Base-by-base conservation (phyloP, 2,888 invertebrate species). In the Stenurella melanura region DNA sequence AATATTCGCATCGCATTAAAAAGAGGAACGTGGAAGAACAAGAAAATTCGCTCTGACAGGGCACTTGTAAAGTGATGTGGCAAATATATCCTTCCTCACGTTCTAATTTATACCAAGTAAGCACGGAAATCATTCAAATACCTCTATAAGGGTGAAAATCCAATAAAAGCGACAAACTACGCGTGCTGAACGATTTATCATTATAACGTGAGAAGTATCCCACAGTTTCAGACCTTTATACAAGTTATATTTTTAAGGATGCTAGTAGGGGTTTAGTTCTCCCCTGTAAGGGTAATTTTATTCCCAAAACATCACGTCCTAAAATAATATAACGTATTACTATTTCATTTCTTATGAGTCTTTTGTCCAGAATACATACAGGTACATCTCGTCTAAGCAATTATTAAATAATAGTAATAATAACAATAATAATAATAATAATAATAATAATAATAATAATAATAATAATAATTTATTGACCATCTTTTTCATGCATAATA, bases 101-200 rank as follows among this genome's bases (percentile, higher is more conserved):
- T 50, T 50, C 50, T 50, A 50, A 50, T 50, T 50, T 50, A 50
- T 50, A 50, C 50, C 6, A 50, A 50, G 50, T 50, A 50, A n/a
- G 50, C 50, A 50, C 15, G 50, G 15, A 50, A 50, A 50, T 50
- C 50, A 12, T 50, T 50, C 50, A 50, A 50, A 50, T 50, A n/a
- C n/a, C 12, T n/a, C 50, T 7, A 50, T 50, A 50, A 15, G 50
- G 50, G n/a, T 4, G 50, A 50, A n/a, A 50, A n/a, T 50, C 50
- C 50, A 50, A 50, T 50, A 50, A 50, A 42, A n/a, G n/a, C 50
- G 50, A 50, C 50, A 50, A 50, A 50, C 50, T 50, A 50, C 50
- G n/a, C 50, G 50, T 50, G 50, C n/a, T 50, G 50, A 50, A 50
- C 50, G 50, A 50, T 50, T 50, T 50, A 50, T 50, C 50, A 50